Conservation (phyloP, 1,140 invertebrate species). For the Spodoptera litura region DNA sequence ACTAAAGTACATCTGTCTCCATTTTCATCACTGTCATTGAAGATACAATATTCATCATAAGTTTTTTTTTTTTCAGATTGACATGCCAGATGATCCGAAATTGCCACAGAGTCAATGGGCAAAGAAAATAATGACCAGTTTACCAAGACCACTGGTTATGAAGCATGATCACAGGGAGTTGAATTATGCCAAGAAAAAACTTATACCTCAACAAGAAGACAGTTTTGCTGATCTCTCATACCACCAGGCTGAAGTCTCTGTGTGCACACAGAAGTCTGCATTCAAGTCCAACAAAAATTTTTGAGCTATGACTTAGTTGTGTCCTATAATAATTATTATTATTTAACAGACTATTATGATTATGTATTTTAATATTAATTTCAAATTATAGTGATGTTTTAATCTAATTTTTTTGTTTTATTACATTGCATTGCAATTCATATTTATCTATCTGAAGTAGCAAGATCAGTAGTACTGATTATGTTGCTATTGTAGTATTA, state of each 20-base stretch:
- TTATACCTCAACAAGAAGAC: conserved; percentile 58
- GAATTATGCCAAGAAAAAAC: conserved; percentile 50
- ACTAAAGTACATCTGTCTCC: too few species aligned
- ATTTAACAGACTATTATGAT: not conserved
- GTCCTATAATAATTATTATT: not conserved
- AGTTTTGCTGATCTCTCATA: conserved; percentile 72
- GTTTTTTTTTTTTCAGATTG: conserved; percentile 61
- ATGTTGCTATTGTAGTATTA: too few species aligned
- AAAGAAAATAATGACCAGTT: conserved; percentile 59
- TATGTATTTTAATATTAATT: not conserved
- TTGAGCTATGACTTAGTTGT: not conserved
- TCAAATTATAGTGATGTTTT: too few species aligned
- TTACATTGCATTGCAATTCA: too few species aligned
- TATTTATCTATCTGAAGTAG: too few species aligned
- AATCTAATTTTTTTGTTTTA: too few species aligned
- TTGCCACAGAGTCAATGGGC: conserved; percentile 65
- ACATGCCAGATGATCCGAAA: conserved; percentile 64
- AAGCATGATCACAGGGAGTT: conserved; percentile 68
- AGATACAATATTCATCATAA: not conserved
- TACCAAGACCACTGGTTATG: conserved; percentile 67
- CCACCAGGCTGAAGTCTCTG: conserved; percentile 74
- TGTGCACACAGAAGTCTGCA: conserved; percentile 70
- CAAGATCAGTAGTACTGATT: too few species aligned
- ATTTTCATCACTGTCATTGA: too few species aligned
- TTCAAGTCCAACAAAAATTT: conserved; percentile 46